phyloP scores from a whole-genome alignment of 2,113 vertebrate genomes.

The Camelus dromedarius region DNA sequence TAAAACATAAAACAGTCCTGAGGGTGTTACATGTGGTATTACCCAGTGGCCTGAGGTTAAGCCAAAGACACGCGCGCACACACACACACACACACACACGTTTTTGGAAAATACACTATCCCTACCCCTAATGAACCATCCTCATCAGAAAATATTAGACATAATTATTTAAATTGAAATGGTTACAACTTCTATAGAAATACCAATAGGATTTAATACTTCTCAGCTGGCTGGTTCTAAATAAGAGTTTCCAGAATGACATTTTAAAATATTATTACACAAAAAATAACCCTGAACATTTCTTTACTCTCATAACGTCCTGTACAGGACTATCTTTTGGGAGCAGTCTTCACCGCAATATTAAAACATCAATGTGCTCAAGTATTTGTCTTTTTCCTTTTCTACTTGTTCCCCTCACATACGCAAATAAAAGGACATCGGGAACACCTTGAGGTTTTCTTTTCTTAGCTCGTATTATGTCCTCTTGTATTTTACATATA shows the following conservation, averaged over 20 bases:
- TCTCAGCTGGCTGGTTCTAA: neutral
- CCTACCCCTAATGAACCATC: neutral
- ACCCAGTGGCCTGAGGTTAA: neutral
- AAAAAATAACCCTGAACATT: neutral
- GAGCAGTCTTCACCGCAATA: neutral
- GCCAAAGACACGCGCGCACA: neutral
- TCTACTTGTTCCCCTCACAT: neutral
- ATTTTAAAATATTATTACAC: neutral
- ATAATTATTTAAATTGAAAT: constrained; percentile 11
- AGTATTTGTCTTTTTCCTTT: neutral
- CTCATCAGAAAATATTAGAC: neutral
- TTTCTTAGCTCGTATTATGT: neutral
- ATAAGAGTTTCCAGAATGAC: neutral
- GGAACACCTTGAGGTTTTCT: neutral
- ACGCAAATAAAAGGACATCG: neutral
- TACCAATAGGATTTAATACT: neutral
- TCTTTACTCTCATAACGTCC: neutral
- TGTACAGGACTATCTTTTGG: neutral
- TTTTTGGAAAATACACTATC: neutral
- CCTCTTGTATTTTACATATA: neutral
- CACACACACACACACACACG: rapidly evolving
- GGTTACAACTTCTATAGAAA: neutral
- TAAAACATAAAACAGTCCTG: neutral
- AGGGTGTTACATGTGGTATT: neutral
- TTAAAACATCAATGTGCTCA: neutral